Evolutionary conservation across 2,888 invertebrate species (phyloP), one percentile per base, ranked within the genome.

Genomic region (Allygus modestus): DNA sequence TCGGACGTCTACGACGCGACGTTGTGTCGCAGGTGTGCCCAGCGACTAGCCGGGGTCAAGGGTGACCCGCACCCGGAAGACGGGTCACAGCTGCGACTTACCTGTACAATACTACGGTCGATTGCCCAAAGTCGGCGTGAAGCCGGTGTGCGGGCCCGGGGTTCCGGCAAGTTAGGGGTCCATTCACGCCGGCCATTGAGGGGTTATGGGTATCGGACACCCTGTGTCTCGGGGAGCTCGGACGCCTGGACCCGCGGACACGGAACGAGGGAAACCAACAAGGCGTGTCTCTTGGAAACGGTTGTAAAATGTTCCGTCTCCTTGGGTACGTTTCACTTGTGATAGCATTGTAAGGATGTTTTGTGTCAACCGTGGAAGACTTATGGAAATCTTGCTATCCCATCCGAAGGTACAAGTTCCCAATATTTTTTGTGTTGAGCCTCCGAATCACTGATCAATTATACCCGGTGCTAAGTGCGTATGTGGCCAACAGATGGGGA

Each of bases 61-160:
- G 65, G 65, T 65, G 65, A 65, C 28, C 58, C 5, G 20, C 1
- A 54, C 65, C 65, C 65, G 65, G 65, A 65, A 65, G 65, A 28
- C 12, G 65, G 65, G 65, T 65, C 65, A 65, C 28, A 31, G 65
- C 54, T 54, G 54, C 54, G 65, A 4, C 65, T 65, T 65, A 65
- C 65, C 65, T 65, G 65, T 31, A 65, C 54, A 54, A 54, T 54
- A 46, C 46, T 17, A 17, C 46, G 54, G 54, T 23, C 20, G 23
- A 23, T 54, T 2, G 20, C 1, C 54, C 54, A 23, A 54, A 54
- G 20, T 23, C 54, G 15, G 11, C 54, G 54, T 54, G 54, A 23
- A 1, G 20, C 9, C 54, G 20, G 54, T 51, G 54, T 23, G 20
- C 20, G 20, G 20, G 2, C 54, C 4, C 9, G 2, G 54, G 20